Evolutionary conservation across 1,140 invertebrate species (phyloP).

Genomic region (Drosophila azteca): DNA sequence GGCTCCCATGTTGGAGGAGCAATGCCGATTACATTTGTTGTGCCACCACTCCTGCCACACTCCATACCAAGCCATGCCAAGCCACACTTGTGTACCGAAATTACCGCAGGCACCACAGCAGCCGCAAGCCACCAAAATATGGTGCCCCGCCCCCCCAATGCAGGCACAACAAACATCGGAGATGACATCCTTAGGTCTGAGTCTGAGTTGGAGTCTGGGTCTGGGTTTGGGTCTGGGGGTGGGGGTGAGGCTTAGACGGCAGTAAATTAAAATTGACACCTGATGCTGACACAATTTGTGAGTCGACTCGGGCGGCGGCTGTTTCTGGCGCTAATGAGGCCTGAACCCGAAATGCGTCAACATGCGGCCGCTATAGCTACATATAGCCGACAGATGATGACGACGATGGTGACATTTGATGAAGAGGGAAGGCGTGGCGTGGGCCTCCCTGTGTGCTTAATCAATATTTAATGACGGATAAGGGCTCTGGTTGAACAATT

Average conservation of each 20-base stretch:
- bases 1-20: background rate
- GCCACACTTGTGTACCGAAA: constrained; percentile 15
- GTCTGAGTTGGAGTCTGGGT: no score
- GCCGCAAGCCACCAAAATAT: constrained; percentile 56
- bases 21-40: background rate
- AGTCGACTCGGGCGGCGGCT: constrained; percentile 32
- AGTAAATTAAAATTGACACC: constrained; percentile 80
- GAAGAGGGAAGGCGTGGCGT: background rate
- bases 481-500: constrained; percentile 36
- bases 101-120: constrained; percentile 44
- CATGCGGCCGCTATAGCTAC: constrained; percentile 18
- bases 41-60: background rate
- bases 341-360: constrained; percentile 75
- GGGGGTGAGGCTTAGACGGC: constrained; percentile 6
- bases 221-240: no score
- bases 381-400: no score
- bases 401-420: constrained; percentile 62
- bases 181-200: constrained; percentile 40
- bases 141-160: background rate
- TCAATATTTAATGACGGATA: constrained; percentile 53
- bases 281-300: constrained; percentile 67
- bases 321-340: constrained; percentile 61
- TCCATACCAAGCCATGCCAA: no score
- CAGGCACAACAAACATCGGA: constrained; percentile 45
- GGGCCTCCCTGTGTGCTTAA: constrained; percentile 23